A percentile compares a stretch with the other conserved stretches of the same genome.
These are phyloP conservation scores for Artibeus jamaicensis DNA, from an alignment of 2,797 vertebrate species.

Conservation along the genomic window DNA sequence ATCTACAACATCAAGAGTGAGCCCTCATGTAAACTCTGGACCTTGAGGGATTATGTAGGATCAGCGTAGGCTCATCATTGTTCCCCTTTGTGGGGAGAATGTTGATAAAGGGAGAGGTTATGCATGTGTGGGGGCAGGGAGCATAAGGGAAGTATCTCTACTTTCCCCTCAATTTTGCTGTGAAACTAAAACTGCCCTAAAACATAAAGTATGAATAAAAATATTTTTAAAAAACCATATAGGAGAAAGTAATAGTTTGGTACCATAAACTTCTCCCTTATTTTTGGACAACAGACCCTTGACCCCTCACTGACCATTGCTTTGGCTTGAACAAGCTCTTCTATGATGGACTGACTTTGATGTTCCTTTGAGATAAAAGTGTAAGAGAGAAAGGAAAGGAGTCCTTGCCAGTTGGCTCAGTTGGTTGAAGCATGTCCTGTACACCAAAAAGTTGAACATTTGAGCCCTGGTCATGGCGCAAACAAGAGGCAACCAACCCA, in stretches of 20 bases:
- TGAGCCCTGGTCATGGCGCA: background rate
- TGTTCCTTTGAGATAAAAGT: constrained; percentile 10
- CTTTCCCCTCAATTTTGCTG: background rate
- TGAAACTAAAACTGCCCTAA: background rate
- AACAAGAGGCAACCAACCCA: background rate
- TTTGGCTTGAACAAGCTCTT: background rate
- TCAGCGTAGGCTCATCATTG: background rate
- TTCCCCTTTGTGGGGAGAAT: background rate
- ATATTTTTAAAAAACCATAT: background rate
- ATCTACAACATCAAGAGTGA: background rate
- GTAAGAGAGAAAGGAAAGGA: background rate
- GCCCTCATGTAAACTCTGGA: background rate
- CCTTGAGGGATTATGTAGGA: background rate
- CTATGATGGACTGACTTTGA: background rate
- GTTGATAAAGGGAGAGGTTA: background rate
- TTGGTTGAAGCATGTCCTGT: background rate
- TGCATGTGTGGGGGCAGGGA: background rate
- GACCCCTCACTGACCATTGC: background rate
- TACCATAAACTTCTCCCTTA: background rate
- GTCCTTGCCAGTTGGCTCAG: background rate
- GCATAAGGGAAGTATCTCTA: background rate
- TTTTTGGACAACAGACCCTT: background rate
- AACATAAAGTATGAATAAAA: background rate
- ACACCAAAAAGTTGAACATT: background rate
- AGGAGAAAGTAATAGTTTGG: background rate